A percentile compares a stretch with the other conserved stretches of the same genome.
These are phyloP conservation scores for Rhopalosiphum nymphaeae DNA, from an alignment of 2,888 invertebrate genomes.

Conservation along the genomic window DNA sequence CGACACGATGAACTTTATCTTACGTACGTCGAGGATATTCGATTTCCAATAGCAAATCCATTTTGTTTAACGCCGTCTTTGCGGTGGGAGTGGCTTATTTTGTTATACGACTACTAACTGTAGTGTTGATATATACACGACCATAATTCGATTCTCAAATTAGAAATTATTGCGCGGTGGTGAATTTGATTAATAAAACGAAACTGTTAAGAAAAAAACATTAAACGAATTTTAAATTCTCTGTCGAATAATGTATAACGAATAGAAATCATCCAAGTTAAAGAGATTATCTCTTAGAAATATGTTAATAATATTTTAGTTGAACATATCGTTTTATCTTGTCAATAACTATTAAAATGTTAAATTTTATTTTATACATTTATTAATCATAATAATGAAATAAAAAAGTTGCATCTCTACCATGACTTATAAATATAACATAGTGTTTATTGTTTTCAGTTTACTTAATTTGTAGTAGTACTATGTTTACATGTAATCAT, in stretches of 20 bases:
- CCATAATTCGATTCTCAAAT: background rate
- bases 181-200: background rate
- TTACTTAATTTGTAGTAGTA: background rate
- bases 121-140: background rate
- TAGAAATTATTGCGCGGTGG: constrained; percentile 2
- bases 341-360: background rate
- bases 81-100: background rate
- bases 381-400: background rate
- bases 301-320: background rate
- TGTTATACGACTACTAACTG: background rate
- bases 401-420: background rate
- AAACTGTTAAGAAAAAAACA: background rate
- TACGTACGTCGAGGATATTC: constrained; percentile 25
- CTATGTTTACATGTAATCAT: background rate
- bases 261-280: background rate
- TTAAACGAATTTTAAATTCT: background rate
- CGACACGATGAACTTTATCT: constrained; percentile 48
- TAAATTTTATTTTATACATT: background rate
- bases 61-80: constrained; percentile 30
- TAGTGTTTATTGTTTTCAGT: too few species aligned
- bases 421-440: too few species aligned
- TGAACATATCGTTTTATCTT: background rate
- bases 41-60: constrained; percentile 41
- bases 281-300: background rate
- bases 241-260: background rate